phyloP scores from a whole-genome alignment of 2,888 invertebrate species.

The Deilephila porcellus region DNA sequence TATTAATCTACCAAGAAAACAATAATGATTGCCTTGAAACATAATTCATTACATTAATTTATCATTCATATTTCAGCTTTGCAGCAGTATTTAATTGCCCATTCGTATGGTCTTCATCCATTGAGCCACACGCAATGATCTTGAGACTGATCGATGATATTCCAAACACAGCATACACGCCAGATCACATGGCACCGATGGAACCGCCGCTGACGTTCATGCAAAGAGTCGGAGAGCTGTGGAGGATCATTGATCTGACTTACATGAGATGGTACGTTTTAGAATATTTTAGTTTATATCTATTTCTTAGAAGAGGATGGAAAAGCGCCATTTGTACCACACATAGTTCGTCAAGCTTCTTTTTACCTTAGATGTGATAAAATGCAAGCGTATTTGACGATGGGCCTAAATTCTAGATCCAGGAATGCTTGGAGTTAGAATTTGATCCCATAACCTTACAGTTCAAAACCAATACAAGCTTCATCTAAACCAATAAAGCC shows the following conservation, averaged over 20 bases:
- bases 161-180: conserved; percentile 60
- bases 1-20: too few relatives aligned
- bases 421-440: too few relatives aligned
- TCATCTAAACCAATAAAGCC: too few relatives aligned
- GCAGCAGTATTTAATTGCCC: conserved; percentile 36
- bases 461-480: too few relatives aligned
- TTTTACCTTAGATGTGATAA: too few relatives aligned
- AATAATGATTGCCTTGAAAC: too few relatives aligned
- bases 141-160: conserved; percentile 53
- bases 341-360: too few relatives aligned
- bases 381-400: too few relatives aligned
- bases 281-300: background rate
- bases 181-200: conserved; percentile 42
- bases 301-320: too few relatives aligned
- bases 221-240: conserved; percentile 47
- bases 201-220: conserved; percentile 50
- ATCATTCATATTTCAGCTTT: conserved; percentile 26
- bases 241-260: conserved; percentile 30
- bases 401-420: too few relatives aligned
- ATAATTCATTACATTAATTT: background rate
- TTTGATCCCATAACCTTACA: too few relatives aligned
- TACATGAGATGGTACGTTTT: conserved; percentile 34
- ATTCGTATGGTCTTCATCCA: conserved; percentile 52
- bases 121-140: conserved; percentile 52
- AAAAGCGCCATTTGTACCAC: too few relatives aligned